Evolutionary conservation across 2,888 invertebrate genomes (phyloP), one percentile per base, ranked within the genome.

Genomic region (Callinectes sapidus): DNA sequence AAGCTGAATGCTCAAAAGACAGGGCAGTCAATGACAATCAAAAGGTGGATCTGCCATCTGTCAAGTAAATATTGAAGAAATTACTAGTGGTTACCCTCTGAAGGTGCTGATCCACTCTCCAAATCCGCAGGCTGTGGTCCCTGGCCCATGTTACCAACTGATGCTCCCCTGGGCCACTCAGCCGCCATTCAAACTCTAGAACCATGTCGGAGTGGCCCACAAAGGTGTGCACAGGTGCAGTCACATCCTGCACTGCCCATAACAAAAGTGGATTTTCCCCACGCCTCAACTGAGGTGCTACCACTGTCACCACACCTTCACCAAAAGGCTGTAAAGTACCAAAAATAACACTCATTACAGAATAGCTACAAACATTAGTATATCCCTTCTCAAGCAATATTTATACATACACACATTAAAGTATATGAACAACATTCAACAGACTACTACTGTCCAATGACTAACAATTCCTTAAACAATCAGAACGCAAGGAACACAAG

Each of bases 151-250:
- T 99, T 0, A 99, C 97, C 87, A 99, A 96, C 95, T 99, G 98
- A 95, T 97, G 97, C 95, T 98, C 98, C 28, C 96, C 96, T 87
- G 92, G 89, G 13, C 85, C 90, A 35, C 77, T 89, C 54, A 97
- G 97, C 91, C 98, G 97, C 99, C 99, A 99, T 94, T 98, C 98
- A 97, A 99, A 99, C 95, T 99, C 99, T 93, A 99, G 96, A 10
- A 99, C 98, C 87, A 98, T 98, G 96, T 99, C 99, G 13, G 98
- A 97, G 95, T 99, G 99, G 0, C 99, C 99, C n/a, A 98, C 97
- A 95, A 99, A 97, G 54, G 98, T 98, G 95, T 98, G 98, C 87
- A 98, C 97, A 1, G 98, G 97, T 81, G 97, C 95, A 5, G 95
- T 94, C 61, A 95, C 95, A 92, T 95, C 95, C 88, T 95, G 95